Evolutionary conservation across 2,888 invertebrate genomes (phyloP), one percentile per base, ranked within the genome.

Genomic region (Lepas anatifera): DNA sequence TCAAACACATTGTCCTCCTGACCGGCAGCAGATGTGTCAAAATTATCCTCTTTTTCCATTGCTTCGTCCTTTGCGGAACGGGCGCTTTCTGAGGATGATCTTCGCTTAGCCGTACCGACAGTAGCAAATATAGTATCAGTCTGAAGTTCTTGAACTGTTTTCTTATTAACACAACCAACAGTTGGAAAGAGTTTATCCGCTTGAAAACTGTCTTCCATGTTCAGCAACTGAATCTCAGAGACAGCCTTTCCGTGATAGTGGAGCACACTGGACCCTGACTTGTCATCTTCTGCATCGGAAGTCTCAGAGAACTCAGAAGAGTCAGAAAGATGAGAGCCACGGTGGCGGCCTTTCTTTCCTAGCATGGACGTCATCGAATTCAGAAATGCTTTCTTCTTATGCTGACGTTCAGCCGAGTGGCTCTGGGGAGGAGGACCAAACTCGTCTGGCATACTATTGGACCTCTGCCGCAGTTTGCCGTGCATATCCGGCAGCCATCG

Each of bases 321-420:
- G 29, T 52, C 52, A 18, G 73, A 73, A 29, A 68, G 68, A 68
- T 72, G 71, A 27, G 72, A 76, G 41, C 85, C 84, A 79, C 86
- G 87, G 76, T 88, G 80, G 78, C n/a, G n/a, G n/a, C 90, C 89
- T 0, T 92, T 92, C 81, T 92, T 92, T 79, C 91, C 90, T 75
- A 93, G 81, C 73, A 93, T 86, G 32, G 90, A 91, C 1, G 90
- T 91, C 81, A 93, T 88, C 0, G 92, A 92, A 0, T 90, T 87
- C 0, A 91, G 90, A 69, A 93, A 82, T 8, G 88, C 87, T 75
- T 89, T 88, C 77, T 90, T 90, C 79, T 90, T 90, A n/a, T n/a
- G 81, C 89, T 90, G 77, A 88, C 87, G 76, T 82, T 81, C 18
- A 75, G 73, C 50, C 74, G 68, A 1, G 75, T 73, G 1, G 72